Evolutionary conservation across 2,113 vertebrate genomes (phyloP).

Genomic region (Cottus gobio): DNA sequence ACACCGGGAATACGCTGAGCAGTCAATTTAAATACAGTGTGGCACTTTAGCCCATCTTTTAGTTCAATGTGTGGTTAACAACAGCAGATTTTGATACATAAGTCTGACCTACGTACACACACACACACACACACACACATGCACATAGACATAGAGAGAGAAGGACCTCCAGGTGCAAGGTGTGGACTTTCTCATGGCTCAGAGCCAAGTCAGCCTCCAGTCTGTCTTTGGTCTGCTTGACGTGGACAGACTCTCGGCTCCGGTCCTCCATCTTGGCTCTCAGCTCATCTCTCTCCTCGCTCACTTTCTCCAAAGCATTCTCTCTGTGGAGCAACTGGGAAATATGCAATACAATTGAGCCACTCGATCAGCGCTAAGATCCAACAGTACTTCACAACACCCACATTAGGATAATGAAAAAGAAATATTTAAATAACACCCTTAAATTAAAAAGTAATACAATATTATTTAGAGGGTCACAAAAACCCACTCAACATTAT

Average conservation of each 20-base stretch:
- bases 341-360: constrained; percentile 47
- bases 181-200: constrained; percentile 73
- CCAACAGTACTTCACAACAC: neutral
- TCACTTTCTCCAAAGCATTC: constrained; percentile 67
- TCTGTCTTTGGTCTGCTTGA: constrained; percentile 68
- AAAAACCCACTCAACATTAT: constrained; percentile 12
- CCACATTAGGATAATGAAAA: neutral
- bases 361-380: neutral
- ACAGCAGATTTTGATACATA: neutral
- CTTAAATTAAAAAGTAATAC: neutral
- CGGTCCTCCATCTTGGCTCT: constrained; percentile 71
- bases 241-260: constrained; percentile 63
- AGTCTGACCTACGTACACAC: constrained; percentile 9
- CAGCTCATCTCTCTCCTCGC: constrained; percentile 65
- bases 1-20: neutral
- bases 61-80: neutral
- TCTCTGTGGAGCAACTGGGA: constrained; percentile 64
- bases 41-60: neutral
- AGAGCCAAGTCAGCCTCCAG: constrained; percentile 74
- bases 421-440: neutral
- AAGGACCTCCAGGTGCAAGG: constrained; percentile 73
- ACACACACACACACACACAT: constrained; percentile 33
- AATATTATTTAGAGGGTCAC: neutral
- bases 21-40: neutral
- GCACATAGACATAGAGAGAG: constrained; percentile 26